Percentiles rank a stretch among this genome's conserved stretches.
These are phyloP conservation scores for Anableps anableps DNA, from an alignment of 2,797 vertebrate genomes.

Conservation along the genomic window DNA sequence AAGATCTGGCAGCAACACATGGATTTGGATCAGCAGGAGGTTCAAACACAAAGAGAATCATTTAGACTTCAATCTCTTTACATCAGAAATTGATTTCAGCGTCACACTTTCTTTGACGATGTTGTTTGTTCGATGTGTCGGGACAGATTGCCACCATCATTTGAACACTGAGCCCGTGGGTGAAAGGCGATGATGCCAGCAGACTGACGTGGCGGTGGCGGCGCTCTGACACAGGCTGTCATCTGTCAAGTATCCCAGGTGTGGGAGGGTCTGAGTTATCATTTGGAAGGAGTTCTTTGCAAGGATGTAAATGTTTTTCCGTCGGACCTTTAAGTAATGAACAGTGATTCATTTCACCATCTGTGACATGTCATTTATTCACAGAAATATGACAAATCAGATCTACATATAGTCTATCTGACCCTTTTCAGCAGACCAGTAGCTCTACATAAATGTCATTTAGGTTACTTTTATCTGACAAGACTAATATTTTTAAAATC, in stretches of 20 bases:
- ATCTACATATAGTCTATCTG: not conserved
- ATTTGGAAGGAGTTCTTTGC: constrained; percentile 10
- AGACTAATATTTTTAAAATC: not conserved
- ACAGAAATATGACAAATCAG: not conserved
- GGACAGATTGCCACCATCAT: constrained; percentile 42
- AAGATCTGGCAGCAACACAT: constrained; percentile 5
- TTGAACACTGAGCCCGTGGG: constrained; percentile 42
- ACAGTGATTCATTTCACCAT: constrained; percentile 4
- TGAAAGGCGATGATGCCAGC: constrained; percentile 38
- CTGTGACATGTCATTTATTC: not conserved
- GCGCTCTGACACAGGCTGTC: constrained; percentile 38
- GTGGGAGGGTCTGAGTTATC: constrained; percentile 20
- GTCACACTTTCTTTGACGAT: not conserved
- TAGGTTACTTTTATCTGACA: not conserved
- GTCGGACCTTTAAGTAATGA: not conserved
- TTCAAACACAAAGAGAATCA: constrained; percentile 10
- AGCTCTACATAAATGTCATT: not conserved
- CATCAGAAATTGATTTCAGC: constrained; percentile 8
- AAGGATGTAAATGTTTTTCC: constrained; percentile 4
- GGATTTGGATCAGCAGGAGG: constrained; percentile 4
- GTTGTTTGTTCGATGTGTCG: not conserved
- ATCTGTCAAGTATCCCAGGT: constrained; percentile 17
- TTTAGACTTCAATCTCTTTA: constrained; percentile 1
- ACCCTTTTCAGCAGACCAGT: not conserved
- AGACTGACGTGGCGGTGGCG: constrained; percentile 24